Conservation (phyloP, 2,888 invertebrate genomes). For the Thumatha senex region DNA sequence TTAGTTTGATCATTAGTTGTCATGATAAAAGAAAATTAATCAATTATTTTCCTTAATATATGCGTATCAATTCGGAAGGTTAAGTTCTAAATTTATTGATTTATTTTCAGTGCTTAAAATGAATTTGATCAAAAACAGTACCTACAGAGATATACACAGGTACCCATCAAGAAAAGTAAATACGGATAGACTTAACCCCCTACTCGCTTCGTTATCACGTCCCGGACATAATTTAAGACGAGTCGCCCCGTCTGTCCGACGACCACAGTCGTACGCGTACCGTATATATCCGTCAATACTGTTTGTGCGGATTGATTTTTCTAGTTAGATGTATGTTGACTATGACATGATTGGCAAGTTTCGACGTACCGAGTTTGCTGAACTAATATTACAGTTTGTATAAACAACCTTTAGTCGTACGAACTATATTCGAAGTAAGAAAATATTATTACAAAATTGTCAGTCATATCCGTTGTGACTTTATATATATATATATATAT, state of each 20-base stretch:
- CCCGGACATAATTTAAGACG: slow-evolving; percentile 79
- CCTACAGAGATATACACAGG: too few relatives aligned
- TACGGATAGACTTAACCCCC: slow-evolving; percentile 12
- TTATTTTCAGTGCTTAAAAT: too few relatives aligned
- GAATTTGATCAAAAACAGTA: slow-evolving; percentile 32
- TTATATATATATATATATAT: too few relatives aligned
- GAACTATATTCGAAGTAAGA: not conserved
- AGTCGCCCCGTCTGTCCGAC: slow-evolving; percentile 38
- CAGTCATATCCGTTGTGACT: not conserved
- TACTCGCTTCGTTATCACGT: slow-evolving; percentile 71
- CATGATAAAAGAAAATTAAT: too few relatives aligned
- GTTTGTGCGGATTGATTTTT: slow-evolving; percentile 42
- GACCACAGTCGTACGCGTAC: slow-evolving; percentile 9
- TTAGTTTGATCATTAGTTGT: too few relatives aligned
- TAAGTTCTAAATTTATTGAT: too few relatives aligned
- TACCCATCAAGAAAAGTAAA: slow-evolving; percentile 29
- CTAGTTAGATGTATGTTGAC: slow-evolving; percentile 15
- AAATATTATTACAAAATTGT: not conserved
- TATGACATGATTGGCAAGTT: slow-evolving; percentile 14
- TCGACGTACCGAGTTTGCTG: slow-evolving; percentile 4
- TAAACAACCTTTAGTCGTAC: not conserved
- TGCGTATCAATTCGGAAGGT: too few relatives aligned
- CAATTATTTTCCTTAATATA: too few relatives aligned
- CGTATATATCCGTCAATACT: slow-evolving; percentile 41
- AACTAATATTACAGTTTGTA: slow-evolving; percentile 4